A percentile compares a stretch with the other conserved stretches of the same genome.
These are phyloP conservation scores for Phyllotreta striolata DNA, from an alignment of 2,888 invertebrate genomes.

Conservation along the genomic window DNA sequence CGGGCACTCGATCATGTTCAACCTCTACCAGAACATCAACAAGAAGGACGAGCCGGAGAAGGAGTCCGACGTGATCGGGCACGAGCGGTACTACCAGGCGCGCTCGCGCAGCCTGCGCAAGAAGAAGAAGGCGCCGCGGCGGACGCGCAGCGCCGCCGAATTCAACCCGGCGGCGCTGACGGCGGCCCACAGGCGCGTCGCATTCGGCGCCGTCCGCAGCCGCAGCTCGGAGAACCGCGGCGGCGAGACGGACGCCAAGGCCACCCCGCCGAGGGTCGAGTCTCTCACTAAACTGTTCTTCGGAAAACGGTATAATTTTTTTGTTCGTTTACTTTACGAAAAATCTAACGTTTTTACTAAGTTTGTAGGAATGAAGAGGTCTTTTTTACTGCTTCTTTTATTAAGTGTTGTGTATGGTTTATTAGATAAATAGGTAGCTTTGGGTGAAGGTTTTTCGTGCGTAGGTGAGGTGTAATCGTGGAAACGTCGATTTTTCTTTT, in stretches of 20 bases:
- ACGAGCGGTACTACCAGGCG: constrained; percentile 81
- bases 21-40: constrained; percentile 75
- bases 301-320: constrained; percentile 47
- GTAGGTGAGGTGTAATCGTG: too few relatives aligned
- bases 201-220: constrained; percentile 66
- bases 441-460: too few relatives aligned
- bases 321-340: background rate
- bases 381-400: too few relatives aligned
- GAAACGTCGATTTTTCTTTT: background rate
- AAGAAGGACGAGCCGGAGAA: constrained; percentile 64
- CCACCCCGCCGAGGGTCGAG: constrained; percentile 72
- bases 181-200: constrained; percentile 70
- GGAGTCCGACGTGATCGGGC: constrained; percentile 76
- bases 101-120: constrained; percentile 62
- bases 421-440: too few relatives aligned
- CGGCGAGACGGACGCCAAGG: constrained; percentile 57
- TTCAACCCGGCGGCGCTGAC: constrained; percentile 70
- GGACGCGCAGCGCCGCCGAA: constrained; percentile 75
- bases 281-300: constrained; percentile 79
- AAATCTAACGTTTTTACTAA: background rate
- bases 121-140: constrained; percentile 66
- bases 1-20: constrained; percentile 71
- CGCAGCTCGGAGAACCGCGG: constrained; percentile 70
- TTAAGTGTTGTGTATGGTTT: too few relatives aligned
- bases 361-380: too few relatives aligned